phyloP scores from a whole-genome alignment of 1,140 invertebrate species.

The Eriocheir sinensis region DNA sequence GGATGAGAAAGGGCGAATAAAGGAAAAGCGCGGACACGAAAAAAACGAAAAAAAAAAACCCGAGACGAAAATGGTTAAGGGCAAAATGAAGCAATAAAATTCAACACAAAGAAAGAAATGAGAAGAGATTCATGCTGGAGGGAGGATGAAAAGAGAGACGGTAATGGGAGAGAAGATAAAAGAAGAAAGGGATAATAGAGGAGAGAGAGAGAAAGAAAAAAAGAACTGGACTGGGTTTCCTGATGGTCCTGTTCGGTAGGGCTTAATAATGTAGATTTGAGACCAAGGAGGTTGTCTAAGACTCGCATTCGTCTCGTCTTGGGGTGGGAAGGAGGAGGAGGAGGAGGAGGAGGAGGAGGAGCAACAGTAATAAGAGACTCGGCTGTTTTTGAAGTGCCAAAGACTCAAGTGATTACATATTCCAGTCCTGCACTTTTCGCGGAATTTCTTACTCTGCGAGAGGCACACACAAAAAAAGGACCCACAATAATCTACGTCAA shows the following conservation, averaged over 20 bases:
- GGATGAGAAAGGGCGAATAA: no score
- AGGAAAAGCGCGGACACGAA: no score
- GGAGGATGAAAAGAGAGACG: not conserved
- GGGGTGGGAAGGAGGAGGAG: not conserved
- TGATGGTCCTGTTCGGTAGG: not conserved
- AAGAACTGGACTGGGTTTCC: not conserved
- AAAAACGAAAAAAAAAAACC: no score
- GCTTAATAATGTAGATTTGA: not conserved
- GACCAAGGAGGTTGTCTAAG: not conserved
- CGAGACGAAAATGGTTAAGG: not conserved
- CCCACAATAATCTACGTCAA: no score
- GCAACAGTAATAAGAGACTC: not conserved
- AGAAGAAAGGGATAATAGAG: not conserved
- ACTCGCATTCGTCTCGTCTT: not conserved
- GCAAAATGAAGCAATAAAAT: no score
- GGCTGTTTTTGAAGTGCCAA: no score
- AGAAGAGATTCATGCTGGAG: no score
- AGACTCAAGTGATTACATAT: no score
- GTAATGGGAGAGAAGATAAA: not conserved
- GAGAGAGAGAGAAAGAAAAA: slow-evolving; percentile 34
- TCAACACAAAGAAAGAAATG: not conserved
- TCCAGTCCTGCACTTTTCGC: no score
- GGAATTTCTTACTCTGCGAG: no score
- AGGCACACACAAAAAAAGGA: no score
- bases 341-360: not conserved